Evolutionary conservation across 2,113 vertebrate species (phyloP), one percentile per base, ranked within the genome.

Genomic region (Phyllopteryx taeniolatus): DNA sequence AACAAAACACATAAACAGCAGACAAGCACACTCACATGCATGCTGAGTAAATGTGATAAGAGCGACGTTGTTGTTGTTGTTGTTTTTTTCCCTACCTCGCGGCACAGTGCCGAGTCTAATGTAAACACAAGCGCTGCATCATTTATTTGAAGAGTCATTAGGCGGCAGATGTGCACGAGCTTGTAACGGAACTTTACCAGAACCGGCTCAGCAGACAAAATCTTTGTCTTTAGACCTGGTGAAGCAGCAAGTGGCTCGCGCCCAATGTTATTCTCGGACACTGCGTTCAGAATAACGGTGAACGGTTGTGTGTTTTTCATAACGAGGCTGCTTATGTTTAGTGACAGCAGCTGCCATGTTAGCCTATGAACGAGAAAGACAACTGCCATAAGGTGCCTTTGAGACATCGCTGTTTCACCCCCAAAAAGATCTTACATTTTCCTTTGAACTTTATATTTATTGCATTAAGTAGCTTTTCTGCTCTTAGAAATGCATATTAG

Each of bases 41-140:
- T 8, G 63, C 43, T 46, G 63, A 47, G 63, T 46, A 46, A 22
- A 66, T 15, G n/a, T 8, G 63, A 66, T 66, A 66, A 66, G 43
- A 66, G 22, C 12, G n/a, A 46, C 1, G 39, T 10, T 3, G 33
- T 12, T 43, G 4, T 39, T 43, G 8, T 35, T 42, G 22, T 43
- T 3, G 4, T 33, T 35, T 19, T 35, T 35, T 19, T 22, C 20
- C 14, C 0, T 17, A 35, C 31, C 31, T 60, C 6, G 7, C 27
- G 8, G 63, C 63, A n/a, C n/a, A 44, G 59, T 33, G 59, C 17
- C 17, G 4, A 19, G 43, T 47, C 43, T 22, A 65, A 65, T 8
- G 19, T 65, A 46, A 65, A 65, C 42, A 65, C n/a, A n/a, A 44
- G 63, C 17, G 42, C n/a, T 22, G 12, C 46, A 27, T 66, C 13